phyloP scores from a whole-genome alignment of 2,113 vertebrate genomes.

The Rhadina sibilatrix region DNA sequence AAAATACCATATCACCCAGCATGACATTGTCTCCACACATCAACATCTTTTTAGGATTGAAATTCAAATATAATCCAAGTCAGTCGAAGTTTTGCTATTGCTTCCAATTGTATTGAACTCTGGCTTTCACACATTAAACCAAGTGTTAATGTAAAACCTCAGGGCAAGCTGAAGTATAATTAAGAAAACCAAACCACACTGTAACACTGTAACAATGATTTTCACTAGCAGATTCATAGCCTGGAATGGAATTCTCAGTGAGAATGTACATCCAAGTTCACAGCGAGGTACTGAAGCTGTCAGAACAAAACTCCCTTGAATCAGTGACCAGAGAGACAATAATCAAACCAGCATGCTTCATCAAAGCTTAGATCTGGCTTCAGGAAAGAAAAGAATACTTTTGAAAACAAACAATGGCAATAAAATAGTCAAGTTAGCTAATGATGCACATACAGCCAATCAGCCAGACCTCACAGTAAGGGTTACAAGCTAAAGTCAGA shows the following conservation, averaged over 20 bases:
- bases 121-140: neutral
- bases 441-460: neutral
- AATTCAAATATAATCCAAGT: neutral
- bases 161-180: neutral
- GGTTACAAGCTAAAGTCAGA: neutral
- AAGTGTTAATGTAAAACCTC: neutral
- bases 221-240: neutral
- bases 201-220: neutral
- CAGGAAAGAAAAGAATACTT: neutral
- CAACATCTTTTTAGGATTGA: neutral
- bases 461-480: neutral
- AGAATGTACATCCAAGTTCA: neutral
- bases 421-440: neutral
- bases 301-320: neutral
- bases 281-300: neutral
- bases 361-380: neutral
- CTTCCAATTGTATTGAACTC: neutral
- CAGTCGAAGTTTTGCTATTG: constrained; percentile 5
- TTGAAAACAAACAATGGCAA: neutral
- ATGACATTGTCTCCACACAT: neutral
- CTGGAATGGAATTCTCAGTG: neutral
- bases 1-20: neutral
- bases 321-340: neutral
- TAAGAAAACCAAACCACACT: neutral
- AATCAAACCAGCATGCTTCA: neutral